phyloP scores from a whole-genome alignment of 2,797 vertebrate species.

The Helicolenus hilgendorfi region DNA sequence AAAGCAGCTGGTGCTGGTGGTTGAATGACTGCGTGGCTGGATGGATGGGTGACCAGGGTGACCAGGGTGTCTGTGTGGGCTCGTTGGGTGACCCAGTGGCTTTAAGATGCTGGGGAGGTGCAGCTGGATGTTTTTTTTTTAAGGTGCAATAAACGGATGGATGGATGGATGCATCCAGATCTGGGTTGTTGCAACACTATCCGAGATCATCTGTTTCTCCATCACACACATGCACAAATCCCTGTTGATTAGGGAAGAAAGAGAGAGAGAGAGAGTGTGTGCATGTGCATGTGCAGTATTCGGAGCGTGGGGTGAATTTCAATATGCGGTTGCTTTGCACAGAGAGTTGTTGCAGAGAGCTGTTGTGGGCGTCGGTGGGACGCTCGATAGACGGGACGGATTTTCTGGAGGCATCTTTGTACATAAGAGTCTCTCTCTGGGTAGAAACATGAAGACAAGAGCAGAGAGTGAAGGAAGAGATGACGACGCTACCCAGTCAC shows the following conservation, averaged over 20 bases:
- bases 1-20: not conserved
- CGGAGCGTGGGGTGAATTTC: conserved; percentile 82
- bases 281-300: conserved; percentile 53
- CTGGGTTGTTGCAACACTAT: conserved; percentile 17
- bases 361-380: conserved; percentile 60
- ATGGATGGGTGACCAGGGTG: not conserved
- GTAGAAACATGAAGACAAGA: not conserved
- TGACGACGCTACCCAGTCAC: not conserved
- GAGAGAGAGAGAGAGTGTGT: not conserved
- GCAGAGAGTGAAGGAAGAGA: not conserved
- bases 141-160: not conserved
- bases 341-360: conserved; percentile 68
- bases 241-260: not conserved
- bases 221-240: not conserved
- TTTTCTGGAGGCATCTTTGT: conserved; percentile 14
- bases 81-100: not conserved
- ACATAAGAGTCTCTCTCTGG: conserved; percentile 4
- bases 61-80: not conserved
- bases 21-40: not conserved
- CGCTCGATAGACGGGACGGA: conserved; percentile 37
- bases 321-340: conserved; percentile 58
- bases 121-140: not conserved
- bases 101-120: not conserved
- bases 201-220: not conserved
- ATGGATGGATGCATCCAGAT: not conserved